Evolutionary conservation across 2,888 invertebrate species (phyloP), one percentile per base, ranked within the genome.

Genomic region (Sarcophaga rosellei): DNA sequence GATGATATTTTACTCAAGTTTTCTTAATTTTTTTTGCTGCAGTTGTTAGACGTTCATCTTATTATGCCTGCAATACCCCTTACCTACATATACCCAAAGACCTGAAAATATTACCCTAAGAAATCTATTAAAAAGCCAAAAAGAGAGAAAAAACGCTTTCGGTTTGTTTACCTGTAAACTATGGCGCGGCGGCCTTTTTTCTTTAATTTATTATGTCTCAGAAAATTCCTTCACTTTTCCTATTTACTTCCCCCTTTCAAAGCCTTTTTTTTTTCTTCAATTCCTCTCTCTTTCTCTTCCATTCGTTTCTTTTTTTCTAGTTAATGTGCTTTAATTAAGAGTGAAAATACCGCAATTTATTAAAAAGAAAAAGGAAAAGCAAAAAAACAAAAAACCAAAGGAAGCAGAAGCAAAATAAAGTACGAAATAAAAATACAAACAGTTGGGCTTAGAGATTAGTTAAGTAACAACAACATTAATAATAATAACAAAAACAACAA

Each of bases 341-440:
- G 86, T 69, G 69, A 83, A 86, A 82, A 85, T 81, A 72, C 81
- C 78, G 66, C 81, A 85, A 85, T 85, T 85, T 85, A 82, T 85
- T 79, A 78, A 21, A 17, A 1, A 47, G 59, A 15, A 70, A 35
- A 62, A n/a, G 61, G n/a, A 21, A 57, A 63, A 3, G 17, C 20
- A 25, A 44, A 61, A 0, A 20, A 62, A 21, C 1, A 62, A 12
- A 23, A 35, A 10, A 35, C 2, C 35, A 3, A 2, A 35, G 21
- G 1, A 45, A 63, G 15, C 63, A 21, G 65, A 23, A 65, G 25
- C 45, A 62, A 68, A 45, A 70, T 63, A 65, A 44, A 23, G 15
- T 6, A 1, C 10, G 21, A 21, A 20, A 17, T 65, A 23, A 70
- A 10, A 44, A 23, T 17, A 23, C 25, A 53, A 74, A 81, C 81